Evolutionary conservation across 2,888 invertebrate species (phyloP).

Genomic region (Brachypterus glaber): DNA sequence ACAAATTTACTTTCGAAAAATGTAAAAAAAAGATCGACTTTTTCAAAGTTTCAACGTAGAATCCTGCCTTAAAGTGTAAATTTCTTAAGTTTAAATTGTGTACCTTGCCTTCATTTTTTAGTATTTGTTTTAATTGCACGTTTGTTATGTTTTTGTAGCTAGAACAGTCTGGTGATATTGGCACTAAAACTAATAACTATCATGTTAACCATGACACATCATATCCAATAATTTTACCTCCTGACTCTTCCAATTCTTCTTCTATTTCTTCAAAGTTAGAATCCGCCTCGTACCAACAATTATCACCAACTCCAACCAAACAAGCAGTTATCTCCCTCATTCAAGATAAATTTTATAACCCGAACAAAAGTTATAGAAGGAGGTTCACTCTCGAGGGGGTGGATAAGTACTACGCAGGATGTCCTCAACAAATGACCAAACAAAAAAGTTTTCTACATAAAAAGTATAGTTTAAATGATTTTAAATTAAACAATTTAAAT

Average conservation of each 20-base stretch:
- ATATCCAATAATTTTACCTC: too few relatives aligned
- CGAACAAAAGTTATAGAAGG: slow-evolving; percentile 33
- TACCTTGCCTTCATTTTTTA: slow-evolving; percentile 6
- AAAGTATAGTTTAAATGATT: slow-evolving; percentile 17
- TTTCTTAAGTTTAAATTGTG: too few relatives aligned
- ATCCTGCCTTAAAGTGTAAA: too few relatives aligned
- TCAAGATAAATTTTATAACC: slow-evolving; percentile 39
- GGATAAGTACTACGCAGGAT: slow-evolving; percentile 33
- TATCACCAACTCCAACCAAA: slow-evolving; percentile 19
- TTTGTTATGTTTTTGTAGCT: slow-evolving; percentile 31
- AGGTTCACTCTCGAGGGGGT: slow-evolving; percentile 38
- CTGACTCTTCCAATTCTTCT: too few relatives aligned
- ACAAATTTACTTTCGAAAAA: too few relatives aligned
- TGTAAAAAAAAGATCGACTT: too few relatives aligned
- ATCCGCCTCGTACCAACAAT: slow-evolving; percentile 22
- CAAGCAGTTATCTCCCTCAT: slow-evolving; percentile 38
- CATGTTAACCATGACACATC: too few relatives aligned
- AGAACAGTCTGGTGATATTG: slow-evolving; percentile 32
- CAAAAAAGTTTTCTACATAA: slow-evolving; percentile 28
- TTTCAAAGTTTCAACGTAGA: too few relatives aligned
- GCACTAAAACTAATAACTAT: too few relatives aligned
- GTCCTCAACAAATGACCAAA: slow-evolving; percentile 14
- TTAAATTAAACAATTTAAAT: slow-evolving; percentile 9
- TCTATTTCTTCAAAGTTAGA: slow-evolving; percentile 23
- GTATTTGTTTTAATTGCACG: slow-evolving; percentile 11